A percentile compares a stretch with the other conserved stretches of the same genome.
Conservation (phyloP, 1,140 invertebrate genomes). For the Drosophila arizonae region DNA sequence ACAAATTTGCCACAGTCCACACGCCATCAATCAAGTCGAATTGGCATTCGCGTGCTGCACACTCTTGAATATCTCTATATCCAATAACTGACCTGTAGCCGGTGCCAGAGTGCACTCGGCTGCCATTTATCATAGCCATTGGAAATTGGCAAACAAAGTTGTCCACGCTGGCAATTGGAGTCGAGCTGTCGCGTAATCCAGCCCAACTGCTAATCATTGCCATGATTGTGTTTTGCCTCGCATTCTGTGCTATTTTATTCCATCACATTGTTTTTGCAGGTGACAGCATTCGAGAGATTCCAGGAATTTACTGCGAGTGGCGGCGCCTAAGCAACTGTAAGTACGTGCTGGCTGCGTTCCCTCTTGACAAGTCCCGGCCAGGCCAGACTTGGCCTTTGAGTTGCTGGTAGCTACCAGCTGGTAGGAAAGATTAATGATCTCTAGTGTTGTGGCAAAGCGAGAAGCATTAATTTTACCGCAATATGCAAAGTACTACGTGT, state of each 20-base stretch:
- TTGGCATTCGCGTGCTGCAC: background rate
- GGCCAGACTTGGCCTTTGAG: constrained; percentile 16
- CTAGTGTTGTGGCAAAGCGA: constrained; percentile 41
- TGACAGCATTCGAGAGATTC: constrained; percentile 42
- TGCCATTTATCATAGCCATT: constrained; percentile 70
- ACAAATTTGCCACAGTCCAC: constrained; percentile 61
- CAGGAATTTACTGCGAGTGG: constrained; percentile 23
- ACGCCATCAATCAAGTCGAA: constrained; percentile 69
- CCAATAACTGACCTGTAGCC: constrained; percentile 72
- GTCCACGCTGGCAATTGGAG: constrained; percentile 46
- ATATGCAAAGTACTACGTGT: constrained; percentile 57
- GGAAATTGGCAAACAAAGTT: constrained; percentile 74
- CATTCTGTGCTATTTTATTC: constrained; percentile 27
- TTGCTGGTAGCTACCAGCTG: background rate
- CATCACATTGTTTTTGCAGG: constrained; percentile 28
- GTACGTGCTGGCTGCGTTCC: constrained; percentile 20
- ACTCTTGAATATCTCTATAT: constrained; percentile 34
- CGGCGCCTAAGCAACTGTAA: constrained; percentile 8
- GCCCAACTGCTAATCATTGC: constrained; percentile 61
- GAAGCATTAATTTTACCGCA: constrained; percentile 61
- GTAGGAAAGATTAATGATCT: constrained; percentile 74
- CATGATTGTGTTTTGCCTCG: constrained; percentile 20
- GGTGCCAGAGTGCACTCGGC: constrained; percentile 33
- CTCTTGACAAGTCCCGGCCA: constrained; percentile 7
- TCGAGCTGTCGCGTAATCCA: constrained; percentile 41